Percentiles rank a stretch among this genome's conserved stretches.
Evolutionary conservation across 2,113 vertebrate genomes (phyloP).

Genomic region (Phrynosoma blainvillii): DNA sequence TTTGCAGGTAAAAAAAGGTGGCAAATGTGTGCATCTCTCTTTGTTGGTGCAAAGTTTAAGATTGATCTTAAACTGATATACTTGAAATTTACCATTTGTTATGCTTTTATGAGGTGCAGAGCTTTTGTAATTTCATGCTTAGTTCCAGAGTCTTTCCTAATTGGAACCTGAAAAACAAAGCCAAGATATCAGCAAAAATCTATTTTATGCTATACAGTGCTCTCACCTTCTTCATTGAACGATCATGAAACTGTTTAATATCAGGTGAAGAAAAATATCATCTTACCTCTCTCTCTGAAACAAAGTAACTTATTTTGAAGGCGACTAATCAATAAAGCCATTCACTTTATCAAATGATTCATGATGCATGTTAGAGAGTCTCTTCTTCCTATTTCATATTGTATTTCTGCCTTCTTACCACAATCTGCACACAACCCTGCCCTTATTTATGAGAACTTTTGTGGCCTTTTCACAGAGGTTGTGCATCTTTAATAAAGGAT

Average conservation of each 20-base stretch:
- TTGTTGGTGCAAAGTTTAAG: slow-evolving; percentile 40
- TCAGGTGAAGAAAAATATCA: slow-evolving; percentile 25
- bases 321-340: slow-evolving; percentile 55
- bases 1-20: background rate
- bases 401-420: slow-evolving; percentile 38
- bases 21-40: slow-evolving; percentile 29
- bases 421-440: background rate
- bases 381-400: slow-evolving; percentile 41
- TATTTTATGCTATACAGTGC: slow-evolving; percentile 47
- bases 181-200: slow-evolving; percentile 57
- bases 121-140: slow-evolving; percentile 42
- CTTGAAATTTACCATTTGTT: slow-evolving; percentile 34
- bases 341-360: slow-evolving; percentile 63
- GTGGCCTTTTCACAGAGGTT: too few species aligned
- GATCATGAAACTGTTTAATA: slow-evolving; percentile 48
- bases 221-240: slow-evolving; percentile 50
- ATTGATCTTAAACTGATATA: slow-evolving; percentile 39
- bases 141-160: slow-evolving; percentile 43
- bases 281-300: slow-evolving; percentile 51
- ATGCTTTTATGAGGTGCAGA: background rate
- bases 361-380: slow-evolving; percentile 24
- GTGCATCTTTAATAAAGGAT: background rate
- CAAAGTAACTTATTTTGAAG: slow-evolving; percentile 60
- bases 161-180: slow-evolving; percentile 42
- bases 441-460: slow-evolving; percentile 34